Percentiles rank a stretch among this genome's conserved stretches.
Conservation (phyloP, 2,113 vertebrate genomes). For the Pelodiscus sinensis region DNA sequence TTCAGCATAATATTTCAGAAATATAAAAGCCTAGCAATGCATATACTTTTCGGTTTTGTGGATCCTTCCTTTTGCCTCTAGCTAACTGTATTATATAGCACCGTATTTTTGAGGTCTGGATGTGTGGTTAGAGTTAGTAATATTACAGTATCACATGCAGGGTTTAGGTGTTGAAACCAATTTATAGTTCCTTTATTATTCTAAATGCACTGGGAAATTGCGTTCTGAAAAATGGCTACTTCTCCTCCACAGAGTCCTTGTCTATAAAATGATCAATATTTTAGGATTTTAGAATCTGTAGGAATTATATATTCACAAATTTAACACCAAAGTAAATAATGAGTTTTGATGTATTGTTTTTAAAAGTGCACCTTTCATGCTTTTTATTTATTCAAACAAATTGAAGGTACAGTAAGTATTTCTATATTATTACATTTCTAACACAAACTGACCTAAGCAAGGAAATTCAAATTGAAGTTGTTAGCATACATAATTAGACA, state of each 20-base stretch:
- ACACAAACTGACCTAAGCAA: neutral
- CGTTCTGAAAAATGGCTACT: neutral
- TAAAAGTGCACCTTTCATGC: neutral
- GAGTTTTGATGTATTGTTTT: neutral
- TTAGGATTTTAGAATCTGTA: neutral
- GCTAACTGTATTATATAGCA: neutral
- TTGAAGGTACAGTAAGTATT: neutral
- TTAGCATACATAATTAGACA: neutral
- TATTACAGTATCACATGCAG: neutral
- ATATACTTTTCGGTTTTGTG: too few relatives aligned
- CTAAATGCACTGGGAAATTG: neutral
- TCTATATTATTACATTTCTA: neutral
- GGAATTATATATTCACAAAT: neutral
- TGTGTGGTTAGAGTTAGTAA: neutral
- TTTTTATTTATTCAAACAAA: neutral
- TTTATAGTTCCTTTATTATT: neutral
- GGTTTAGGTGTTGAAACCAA: accelerated
- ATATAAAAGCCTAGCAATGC: neutral
- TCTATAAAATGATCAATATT: neutral
- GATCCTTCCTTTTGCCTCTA: neutral
- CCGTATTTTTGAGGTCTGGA: neutral
- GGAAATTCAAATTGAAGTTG: neutral
- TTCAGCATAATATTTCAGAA: neutral
- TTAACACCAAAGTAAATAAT: neutral
- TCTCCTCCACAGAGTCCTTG: neutral